Evolutionary conservation across 1,140 invertebrate species (phyloP).

Genomic region (Plutomurus gul): DNA sequence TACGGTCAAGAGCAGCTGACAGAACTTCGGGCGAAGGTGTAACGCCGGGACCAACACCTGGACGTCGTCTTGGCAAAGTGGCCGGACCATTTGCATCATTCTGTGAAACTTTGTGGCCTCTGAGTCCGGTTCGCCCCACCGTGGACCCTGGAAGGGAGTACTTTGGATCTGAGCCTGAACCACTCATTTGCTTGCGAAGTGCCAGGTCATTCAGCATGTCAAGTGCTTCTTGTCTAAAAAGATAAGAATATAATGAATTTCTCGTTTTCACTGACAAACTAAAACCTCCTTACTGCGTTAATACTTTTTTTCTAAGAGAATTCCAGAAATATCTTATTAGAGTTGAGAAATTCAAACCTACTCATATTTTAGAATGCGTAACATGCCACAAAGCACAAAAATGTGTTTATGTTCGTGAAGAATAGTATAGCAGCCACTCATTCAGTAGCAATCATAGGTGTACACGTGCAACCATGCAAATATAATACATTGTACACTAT

Average conservation of each 20-base stretch:
- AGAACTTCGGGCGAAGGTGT: slow-evolving; percentile 55
- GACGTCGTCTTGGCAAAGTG: slow-evolving; percentile 47
- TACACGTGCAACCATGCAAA: too few relatives aligned
- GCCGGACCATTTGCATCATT: slow-evolving; percentile 37
- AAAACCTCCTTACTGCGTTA: neutral
- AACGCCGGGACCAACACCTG: slow-evolving; percentile 20
- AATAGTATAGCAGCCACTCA: too few relatives aligned
- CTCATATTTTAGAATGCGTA: too few relatives aligned
- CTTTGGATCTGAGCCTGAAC: slow-evolving; percentile 47
- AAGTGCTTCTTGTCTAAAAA: slow-evolving; percentile 74
- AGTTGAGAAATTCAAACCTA: too few relatives aligned
- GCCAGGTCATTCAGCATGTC: slow-evolving; percentile 81
- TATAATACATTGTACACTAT: too few relatives aligned
- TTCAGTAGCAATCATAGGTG: too few relatives aligned
- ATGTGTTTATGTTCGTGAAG: too few relatives aligned
- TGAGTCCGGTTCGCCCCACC: slow-evolving; percentile 54
- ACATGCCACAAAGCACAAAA: too few relatives aligned
- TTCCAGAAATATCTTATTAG: neutral
- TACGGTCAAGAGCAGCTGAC: slow-evolving; percentile 55
- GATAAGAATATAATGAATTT: slow-evolving; percentile 28
- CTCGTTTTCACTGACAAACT: neutral
- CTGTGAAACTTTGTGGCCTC: slow-evolving; percentile 33
- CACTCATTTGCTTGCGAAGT: slow-evolving; percentile 64
- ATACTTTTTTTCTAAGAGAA: neutral
- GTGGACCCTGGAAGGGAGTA: slow-evolving; percentile 62